Evolutionary conservation across 2,797 vertebrate species (phyloP).

Genomic region (Yasuhikotakia modesta): DNA sequence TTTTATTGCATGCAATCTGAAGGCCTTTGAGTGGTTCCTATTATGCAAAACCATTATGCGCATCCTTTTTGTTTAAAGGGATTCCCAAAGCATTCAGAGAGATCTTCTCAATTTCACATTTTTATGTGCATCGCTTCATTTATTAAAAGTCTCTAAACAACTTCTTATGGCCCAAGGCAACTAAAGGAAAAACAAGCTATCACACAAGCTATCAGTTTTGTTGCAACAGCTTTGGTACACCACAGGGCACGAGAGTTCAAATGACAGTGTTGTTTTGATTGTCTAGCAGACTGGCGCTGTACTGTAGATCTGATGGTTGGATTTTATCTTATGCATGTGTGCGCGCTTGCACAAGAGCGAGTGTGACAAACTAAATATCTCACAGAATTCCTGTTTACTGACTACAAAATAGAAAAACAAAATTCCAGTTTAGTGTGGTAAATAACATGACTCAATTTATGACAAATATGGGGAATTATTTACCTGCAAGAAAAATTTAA

Average conservation of each 20-base stretch:
- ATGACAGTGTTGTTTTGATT: constrained; percentile 54
- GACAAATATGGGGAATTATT: not conserved
- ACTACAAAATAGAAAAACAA: too few relatives aligned
- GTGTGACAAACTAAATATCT: not conserved
- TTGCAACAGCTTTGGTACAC: constrained; percentile 60
- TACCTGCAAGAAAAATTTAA: too few relatives aligned
- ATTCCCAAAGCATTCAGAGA: constrained; percentile 48
- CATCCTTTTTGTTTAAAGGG: constrained; percentile 49
- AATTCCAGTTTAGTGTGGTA: too few relatives aligned
- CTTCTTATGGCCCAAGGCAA: constrained; percentile 47
- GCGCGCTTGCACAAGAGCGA: not conserved
- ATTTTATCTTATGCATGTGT: constrained; percentile 34
- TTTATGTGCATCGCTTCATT: constrained; percentile 42
- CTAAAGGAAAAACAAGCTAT: constrained; percentile 27
- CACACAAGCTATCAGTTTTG: constrained; percentile 53
- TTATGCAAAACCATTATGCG: constrained; percentile 54
- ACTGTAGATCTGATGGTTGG: constrained; percentile 41
- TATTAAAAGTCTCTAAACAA: constrained; percentile 57
- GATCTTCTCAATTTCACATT: constrained; percentile 43
- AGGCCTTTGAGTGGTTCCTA: constrained; percentile 60
- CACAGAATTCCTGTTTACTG: not conserved
- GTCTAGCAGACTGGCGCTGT: constrained; percentile 57
- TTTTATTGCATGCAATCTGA: constrained; percentile 68
- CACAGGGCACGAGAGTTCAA: constrained; percentile 49
- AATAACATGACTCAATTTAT: not conserved